phyloP scores from a whole-genome alignment of 2,113 vertebrate genomes.

The Todiramphus saurophagus region DNA sequence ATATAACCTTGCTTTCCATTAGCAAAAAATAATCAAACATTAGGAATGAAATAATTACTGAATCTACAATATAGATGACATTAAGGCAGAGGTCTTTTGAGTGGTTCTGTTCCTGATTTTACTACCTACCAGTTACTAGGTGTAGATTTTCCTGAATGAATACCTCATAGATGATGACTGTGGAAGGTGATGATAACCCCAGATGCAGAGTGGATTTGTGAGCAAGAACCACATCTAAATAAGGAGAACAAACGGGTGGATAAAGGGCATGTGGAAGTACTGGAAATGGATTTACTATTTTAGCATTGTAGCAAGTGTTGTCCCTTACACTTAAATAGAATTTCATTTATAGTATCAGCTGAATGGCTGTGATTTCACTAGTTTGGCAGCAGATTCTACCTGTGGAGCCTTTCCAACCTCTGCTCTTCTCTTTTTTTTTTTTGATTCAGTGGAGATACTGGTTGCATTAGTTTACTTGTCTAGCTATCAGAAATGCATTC shows the following conservation, averaged over 20 bases:
- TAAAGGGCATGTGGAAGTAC: background rate
- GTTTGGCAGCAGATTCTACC: background rate
- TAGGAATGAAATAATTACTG: background rate
- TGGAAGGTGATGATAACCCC: background rate
- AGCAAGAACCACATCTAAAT: background rate
- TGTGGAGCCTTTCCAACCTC: background rate
- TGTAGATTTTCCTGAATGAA: background rate
- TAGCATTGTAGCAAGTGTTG: background rate
- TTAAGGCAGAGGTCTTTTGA: background rate
- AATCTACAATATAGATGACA: background rate
- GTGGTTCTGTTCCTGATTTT: background rate
- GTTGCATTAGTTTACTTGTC: background rate
- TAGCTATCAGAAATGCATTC: background rate
- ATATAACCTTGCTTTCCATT: background rate
- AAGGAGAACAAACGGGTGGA: background rate
- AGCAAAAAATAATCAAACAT: background rate
- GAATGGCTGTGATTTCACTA: background rate
- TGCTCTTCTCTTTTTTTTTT: background rate
- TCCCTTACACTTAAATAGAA: background rate
- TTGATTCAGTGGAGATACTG: background rate
- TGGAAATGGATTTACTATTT: conserved; percentile 2
- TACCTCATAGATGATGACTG: background rate
- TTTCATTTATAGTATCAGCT: conserved; percentile 1
- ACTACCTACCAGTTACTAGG: background rate
- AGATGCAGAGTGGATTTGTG: background rate